A percentile compares a stretch with the other conserved stretches of the same genome.
Conservation (phyloP, 2,797 vertebrate species). For the Enteromius argenteus region DNA sequence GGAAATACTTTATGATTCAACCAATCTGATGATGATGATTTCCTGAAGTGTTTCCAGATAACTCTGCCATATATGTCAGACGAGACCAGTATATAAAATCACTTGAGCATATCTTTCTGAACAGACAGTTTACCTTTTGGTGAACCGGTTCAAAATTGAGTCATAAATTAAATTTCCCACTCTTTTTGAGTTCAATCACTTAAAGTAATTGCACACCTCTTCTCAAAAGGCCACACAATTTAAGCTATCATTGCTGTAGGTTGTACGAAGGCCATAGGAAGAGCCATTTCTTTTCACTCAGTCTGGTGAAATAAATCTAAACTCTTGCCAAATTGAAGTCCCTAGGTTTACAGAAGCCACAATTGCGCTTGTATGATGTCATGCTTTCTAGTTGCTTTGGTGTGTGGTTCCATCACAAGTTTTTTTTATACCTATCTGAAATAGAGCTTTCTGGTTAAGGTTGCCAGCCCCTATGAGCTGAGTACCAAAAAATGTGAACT, state of each 20-base stretch:
- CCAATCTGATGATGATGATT: neutral
- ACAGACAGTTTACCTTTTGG: neutral
- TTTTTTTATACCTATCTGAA: neutral
- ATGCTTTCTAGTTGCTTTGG: neutral
- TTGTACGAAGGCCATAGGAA: neutral
- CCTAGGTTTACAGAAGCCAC: constrained; percentile 5
- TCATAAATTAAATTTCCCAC: neutral
- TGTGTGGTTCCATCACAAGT: neutral
- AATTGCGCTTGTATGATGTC: constrained; percentile 6
- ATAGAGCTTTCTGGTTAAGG: constrained; percentile 17
- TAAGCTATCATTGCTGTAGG: neutral
- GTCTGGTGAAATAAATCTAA: neutral
- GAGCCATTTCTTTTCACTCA: neutral
- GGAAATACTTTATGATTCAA: neutral
- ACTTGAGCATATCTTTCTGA: neutral
- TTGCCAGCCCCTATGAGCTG: neutral
- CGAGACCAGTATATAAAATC: neutral
- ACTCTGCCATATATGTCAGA: neutral
- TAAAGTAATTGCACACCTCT: neutral
- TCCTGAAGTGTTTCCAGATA: neutral
- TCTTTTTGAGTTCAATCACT: neutral
- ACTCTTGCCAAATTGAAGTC: neutral
- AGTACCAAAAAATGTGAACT: constrained; percentile 12
- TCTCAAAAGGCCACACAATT: neutral
- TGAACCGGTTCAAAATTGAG: neutral